phyloP scores from a whole-genome alignment of 2,888 invertebrate species.

The Gnatocerus cornutus region DNA sequence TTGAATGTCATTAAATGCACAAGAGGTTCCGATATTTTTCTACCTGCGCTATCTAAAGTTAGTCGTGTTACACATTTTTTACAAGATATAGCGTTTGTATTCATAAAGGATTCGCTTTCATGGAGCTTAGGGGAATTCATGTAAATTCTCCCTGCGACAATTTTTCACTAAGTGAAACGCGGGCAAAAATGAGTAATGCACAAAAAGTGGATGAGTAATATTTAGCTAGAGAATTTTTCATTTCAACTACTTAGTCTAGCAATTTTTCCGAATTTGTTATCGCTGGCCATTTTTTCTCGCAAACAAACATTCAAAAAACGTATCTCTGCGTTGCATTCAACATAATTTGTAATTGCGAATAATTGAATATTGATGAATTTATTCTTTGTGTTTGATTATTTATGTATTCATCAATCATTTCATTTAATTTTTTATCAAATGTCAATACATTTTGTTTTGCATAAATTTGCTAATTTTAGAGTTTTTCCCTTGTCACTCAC shows the following conservation, averaged over 20 bases:
- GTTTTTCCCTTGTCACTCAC: no score
- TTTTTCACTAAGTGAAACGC: constrained; percentile 30
- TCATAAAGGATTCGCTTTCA: constrained; percentile 24
- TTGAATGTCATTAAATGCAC: neutral
- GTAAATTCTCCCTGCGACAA: constrained; percentile 36
- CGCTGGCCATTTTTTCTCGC: no score
- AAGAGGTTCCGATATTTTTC: neutral
- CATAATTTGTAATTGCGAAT: no score
- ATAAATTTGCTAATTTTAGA: no score
- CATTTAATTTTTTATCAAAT: no score
- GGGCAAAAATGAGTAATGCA: constrained; percentile 27
- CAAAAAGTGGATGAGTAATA: constrained; percentile 32
- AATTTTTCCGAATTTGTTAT: no score
- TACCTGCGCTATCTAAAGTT: neutral
- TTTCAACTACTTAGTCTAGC: neutral
- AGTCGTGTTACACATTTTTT: constrained; percentile 8
- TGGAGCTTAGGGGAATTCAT: constrained; percentile 27
- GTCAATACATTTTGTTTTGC: no score
- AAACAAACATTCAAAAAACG: no score
- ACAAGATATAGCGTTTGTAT: constrained; percentile 23
- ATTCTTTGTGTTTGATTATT: no score
- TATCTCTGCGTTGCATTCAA: neutral
- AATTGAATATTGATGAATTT: no score
- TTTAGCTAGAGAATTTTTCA: constrained; percentile 25
- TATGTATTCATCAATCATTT: no score